Percentiles rank a stretch among this genome's conserved stretches.
These are phyloP conservation scores for Neolamprologus ventralis DNA, from an alignment of 2,113 vertebrate species.

Conservation along the genomic window DNA sequence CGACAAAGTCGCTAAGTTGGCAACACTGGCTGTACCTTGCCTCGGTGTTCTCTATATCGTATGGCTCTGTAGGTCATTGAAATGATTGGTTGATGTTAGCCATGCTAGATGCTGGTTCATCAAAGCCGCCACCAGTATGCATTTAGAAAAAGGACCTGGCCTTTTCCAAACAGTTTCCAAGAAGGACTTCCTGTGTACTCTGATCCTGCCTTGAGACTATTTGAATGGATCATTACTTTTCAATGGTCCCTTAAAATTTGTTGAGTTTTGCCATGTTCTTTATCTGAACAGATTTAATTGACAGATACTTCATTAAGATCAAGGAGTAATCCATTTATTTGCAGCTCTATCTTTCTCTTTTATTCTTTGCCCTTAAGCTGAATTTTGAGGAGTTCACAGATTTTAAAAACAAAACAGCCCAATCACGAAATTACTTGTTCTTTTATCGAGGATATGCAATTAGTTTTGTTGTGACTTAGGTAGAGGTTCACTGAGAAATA, in stretches of 20 bases:
- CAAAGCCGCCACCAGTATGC: background rate
- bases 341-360: background rate
- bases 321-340: background rate
- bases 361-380: background rate
- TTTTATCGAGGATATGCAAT: slow-evolving; percentile 27
- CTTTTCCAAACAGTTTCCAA: background rate
- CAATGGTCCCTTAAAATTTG: background rate
- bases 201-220: background rate
- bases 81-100: background rate
- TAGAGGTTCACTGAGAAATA: slow-evolving; percentile 16
- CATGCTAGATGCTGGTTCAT: background rate
- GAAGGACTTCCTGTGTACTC: background rate
- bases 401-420: background rate
- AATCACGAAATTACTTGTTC: slow-evolving; percentile 19
- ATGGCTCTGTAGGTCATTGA: background rate
- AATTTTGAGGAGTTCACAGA: background rate
- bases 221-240: background rate
- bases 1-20: too few relatives aligned
- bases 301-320: background rate
- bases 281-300: background rate
- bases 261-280: background rate
- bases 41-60: background rate
- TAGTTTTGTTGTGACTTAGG: slow-evolving; percentile 41
- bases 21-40: background rate
- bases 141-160: background rate